Conservation (phyloP, 2,113 vertebrate species). For the Opisthocomus hoazin region DNA sequence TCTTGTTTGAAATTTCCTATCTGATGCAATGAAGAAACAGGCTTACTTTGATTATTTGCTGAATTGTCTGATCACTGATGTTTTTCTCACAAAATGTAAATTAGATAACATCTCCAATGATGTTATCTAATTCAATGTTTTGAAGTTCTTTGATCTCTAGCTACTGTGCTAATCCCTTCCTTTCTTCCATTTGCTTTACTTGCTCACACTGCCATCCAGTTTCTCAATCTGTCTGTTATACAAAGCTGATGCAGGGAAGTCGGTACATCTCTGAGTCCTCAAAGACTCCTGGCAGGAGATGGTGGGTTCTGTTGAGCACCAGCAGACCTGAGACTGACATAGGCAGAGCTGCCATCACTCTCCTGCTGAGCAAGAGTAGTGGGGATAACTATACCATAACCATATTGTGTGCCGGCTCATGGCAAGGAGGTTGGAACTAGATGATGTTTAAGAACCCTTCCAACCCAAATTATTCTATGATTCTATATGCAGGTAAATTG, state of each 20-base stretch:
- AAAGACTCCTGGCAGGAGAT: neutral
- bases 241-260: neutral
- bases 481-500: conserved; percentile 35
- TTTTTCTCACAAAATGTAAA: neutral
- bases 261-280: neutral
- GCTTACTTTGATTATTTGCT: neutral
- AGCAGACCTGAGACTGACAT: neutral
- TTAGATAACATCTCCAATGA: neutral
- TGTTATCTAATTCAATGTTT: too few species aligned
- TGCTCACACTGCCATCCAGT: neutral
- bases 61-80: neutral
- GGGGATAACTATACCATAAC: neutral
- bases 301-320: neutral
- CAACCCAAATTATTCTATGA: too few species aligned
- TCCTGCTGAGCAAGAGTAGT: neutral
- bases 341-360: neutral
- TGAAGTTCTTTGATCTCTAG: neutral
- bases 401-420: too few species aligned
- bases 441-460: too few species aligned
- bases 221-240: neutral
- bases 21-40: neutral
- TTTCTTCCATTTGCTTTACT: neutral
- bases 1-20: neutral
- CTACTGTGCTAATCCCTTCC: neutral
- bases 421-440: too few species aligned